Evolutionary conservation across 2,888 invertebrate genomes (phyloP).

Genomic region (Amphimallon solstitiale): DNA sequence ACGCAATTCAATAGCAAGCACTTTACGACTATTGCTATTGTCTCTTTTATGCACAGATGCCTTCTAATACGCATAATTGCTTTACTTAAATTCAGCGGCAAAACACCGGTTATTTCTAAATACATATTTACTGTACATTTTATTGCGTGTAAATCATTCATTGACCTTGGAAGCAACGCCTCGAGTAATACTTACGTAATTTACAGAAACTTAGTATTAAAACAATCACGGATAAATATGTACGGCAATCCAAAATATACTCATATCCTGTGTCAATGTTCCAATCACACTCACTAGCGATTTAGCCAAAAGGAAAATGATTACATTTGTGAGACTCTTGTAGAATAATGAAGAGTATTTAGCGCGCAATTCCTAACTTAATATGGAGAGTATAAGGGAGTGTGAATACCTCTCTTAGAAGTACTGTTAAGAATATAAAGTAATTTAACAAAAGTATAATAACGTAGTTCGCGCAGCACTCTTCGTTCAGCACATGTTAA

Average conservation of each 20-base stretch:
- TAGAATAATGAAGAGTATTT: slow-evolving; percentile 21
- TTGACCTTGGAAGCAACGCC: slow-evolving; percentile 17
- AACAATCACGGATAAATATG: slow-evolving; percentile 3
- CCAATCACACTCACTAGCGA: background rate
- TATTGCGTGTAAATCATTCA: slow-evolving; percentile 18
- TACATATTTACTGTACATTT: slow-evolving; percentile 1
- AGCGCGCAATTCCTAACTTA: background rate
- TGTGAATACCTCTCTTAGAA: background rate
- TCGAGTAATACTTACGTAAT: slow-evolving; percentile 25
- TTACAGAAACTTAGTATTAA: slow-evolving; percentile 1
- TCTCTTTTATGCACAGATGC: background rate
- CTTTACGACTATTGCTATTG: background rate
- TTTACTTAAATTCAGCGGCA: background rate
- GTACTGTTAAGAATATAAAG: slow-evolving; percentile 10
- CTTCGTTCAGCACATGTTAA: background rate
- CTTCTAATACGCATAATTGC: background rate
- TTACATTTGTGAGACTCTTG: slow-evolving; percentile 7
- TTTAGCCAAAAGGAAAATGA: slow-evolving; percentile 2
- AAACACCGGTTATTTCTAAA: slow-evolving; percentile 1
- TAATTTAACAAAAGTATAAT: background rate
- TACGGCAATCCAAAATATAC: slow-evolving; percentile 8
- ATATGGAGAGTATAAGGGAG: background rate
- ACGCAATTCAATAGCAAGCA: background rate
- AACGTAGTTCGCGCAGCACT: background rate
- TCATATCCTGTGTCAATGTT: slow-evolving; percentile 24